These are phyloP conservation scores for Macroglossus sobrinus DNA, from an alignment of 2,113 vertebrate genomes.

Conservation along the genomic window DNA sequence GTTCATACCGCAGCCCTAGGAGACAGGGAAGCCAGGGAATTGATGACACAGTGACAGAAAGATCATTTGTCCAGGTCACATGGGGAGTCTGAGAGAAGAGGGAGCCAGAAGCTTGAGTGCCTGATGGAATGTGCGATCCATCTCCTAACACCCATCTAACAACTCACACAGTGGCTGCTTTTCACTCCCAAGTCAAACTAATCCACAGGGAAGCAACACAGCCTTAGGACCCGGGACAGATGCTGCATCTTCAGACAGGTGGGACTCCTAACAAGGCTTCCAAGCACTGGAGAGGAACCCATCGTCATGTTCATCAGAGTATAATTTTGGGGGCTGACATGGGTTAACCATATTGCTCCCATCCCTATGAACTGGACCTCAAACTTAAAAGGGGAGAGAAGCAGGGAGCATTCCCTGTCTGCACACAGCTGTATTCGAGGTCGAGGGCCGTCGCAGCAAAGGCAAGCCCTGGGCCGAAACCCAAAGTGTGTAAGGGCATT, in stretches of 20 bases:
- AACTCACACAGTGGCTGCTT: not conserved
- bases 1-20: not conserved
- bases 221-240: not conserved
- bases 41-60: not conserved
- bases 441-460: not conserved
- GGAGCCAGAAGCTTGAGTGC: not conserved
- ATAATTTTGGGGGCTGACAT: not conserved
- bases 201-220: not conserved
- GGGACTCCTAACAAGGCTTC: not conserved
- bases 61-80: not conserved
- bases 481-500: not conserved
- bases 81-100: not conserved
- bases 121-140: not conserved
- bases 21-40: not conserved
- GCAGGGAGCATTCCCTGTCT: not conserved
- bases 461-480: not conserved
- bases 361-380: not conserved
- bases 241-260: not conserved
- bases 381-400: not conserved
- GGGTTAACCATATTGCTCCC: not conserved
- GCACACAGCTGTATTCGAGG: not conserved
- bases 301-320: not conserved
- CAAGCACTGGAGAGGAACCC: not conserved
- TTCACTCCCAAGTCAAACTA: not conserved
- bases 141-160: not conserved